phyloP scores from a whole-genome alignment of 2,888 invertebrate genomes.

The Tiliacea citrago region DNA sequence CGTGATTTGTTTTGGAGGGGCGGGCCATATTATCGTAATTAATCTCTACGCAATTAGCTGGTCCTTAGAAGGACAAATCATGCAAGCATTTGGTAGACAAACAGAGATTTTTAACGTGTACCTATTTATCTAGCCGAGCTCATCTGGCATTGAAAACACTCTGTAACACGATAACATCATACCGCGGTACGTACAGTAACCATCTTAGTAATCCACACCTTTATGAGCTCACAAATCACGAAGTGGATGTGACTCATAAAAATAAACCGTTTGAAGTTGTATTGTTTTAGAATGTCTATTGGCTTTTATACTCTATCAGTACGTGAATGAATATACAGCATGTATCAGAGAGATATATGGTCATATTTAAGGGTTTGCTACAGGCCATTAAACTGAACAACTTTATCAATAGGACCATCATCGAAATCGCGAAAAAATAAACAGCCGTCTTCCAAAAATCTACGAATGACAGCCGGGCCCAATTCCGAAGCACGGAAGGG shows the following conservation, averaged over 20 bases:
- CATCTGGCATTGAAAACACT: conserved; percentile 45
- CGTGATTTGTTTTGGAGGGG: too few species aligned
- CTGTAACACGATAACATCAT: conserved; percentile 47
- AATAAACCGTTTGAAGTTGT: conserved; percentile 8
- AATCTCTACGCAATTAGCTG: too few species aligned
- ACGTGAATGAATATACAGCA: too few species aligned
- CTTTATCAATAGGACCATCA: not conserved
- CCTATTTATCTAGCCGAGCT: conserved; percentile 16
- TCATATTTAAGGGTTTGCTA: too few species aligned
- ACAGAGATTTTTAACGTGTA: too few species aligned
- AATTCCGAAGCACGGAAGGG: too few species aligned
- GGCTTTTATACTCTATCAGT: too few species aligned
- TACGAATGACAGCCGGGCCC: too few species aligned
- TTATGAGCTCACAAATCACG: conserved; percentile 40
- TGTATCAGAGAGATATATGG: too few species aligned
- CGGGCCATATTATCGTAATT: too few species aligned
- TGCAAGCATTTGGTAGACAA: not conserved
- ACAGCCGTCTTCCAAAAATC: too few species aligned
- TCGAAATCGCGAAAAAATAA: not conserved
- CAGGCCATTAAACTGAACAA: too few species aligned
- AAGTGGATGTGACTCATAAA: conserved; percentile 30
- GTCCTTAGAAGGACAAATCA: not conserved
- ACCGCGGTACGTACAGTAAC: not conserved
- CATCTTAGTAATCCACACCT: conserved; percentile 36
- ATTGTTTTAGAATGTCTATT: not conserved